Evolutionary conservation across 1,140 invertebrate species (phyloP).

Genomic region (Geopemphigus sp.): DNA sequence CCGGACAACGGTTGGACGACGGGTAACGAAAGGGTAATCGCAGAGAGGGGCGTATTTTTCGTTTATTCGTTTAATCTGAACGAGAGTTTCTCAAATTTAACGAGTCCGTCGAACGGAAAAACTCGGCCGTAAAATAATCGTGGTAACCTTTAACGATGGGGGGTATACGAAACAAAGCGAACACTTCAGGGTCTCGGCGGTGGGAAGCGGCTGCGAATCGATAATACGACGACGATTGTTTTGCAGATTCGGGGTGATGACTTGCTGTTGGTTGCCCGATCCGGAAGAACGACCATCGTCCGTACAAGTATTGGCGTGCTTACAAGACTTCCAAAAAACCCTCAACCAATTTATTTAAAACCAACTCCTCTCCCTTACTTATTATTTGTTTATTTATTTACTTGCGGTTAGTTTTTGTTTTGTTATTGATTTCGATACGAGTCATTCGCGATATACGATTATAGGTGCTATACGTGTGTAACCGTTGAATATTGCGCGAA

Average conservation of each 20-base stretch:
- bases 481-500: conserved; percentile 10
- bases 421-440: conserved; percentile 9
- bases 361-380: background rate
- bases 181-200: background rate
- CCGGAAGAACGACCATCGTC: conserved; percentile 78
- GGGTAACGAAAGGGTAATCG: background rate
- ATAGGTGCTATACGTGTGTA: conserved; percentile 37
- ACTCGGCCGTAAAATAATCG: background rate
- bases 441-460: background rate
- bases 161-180: background rate
- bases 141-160: background rate
- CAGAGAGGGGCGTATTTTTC: background rate
- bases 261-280: conserved; percentile 80
- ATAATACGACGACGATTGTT: background rate
- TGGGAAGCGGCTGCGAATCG: background rate
- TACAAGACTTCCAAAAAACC: conserved; percentile 84
- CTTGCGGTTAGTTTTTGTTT: background rate
- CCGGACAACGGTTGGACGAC: background rate
- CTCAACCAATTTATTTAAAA: conserved; percentile 70
- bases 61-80: conserved; percentile 22
- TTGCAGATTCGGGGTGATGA: conserved; percentile 84
- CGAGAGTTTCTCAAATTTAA: background rate
- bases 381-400: background rate
- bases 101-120: background rate
- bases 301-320: conserved; percentile 75